Evolutionary conservation across 30 jellyfish, hydroid and myxozoan species (phyloP).

Genomic region (Sanderia malayensis): DNA sequence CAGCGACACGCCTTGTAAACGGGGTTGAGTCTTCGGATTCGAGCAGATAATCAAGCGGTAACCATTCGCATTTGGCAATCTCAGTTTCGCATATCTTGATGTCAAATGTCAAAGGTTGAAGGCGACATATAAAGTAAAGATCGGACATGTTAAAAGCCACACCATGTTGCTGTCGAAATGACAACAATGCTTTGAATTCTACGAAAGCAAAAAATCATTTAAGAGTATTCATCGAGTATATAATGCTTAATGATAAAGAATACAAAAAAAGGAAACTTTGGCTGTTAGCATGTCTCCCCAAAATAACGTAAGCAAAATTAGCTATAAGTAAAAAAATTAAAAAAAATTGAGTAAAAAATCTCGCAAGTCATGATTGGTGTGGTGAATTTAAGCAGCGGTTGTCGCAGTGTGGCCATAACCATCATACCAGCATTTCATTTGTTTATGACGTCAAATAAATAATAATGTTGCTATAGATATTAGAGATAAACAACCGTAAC

Average conservation of each 20-base stretch:
- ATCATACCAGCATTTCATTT: too few species aligned
- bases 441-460: too few species aligned
- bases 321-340: too few species aligned
- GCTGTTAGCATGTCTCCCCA: too few species aligned
- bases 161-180: slow-evolving; percentile 88
- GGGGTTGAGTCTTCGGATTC: slow-evolving; percentile 74
- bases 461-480: too few species aligned
- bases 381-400: too few species aligned
- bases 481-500: too few species aligned
- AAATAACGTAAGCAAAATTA: too few species aligned
- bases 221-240: not conserved
- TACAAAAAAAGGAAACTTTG: not conserved
- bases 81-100: slow-evolving; percentile 69
- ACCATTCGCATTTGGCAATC: slow-evolving; percentile 80
- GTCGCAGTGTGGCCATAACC: too few species aligned
- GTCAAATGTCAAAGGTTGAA: slow-evolving; percentile 66
- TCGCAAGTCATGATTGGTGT: too few species aligned
- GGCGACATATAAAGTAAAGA: slow-evolving; percentile 88
- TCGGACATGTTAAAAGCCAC: slow-evolving; percentile 82
- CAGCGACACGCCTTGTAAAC: slow-evolving; percentile 65
- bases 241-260: not conserved
- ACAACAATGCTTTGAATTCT: slow-evolving; percentile 78
- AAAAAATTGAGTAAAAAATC: too few species aligned
- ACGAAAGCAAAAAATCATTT: slow-evolving; percentile 10
- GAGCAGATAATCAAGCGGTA: slow-evolving; percentile 41